Percentiles rank a stretch among this genome's conserved stretches.
These are phyloP conservation scores for Sphyrna mokarran DNA, from an alignment of 2,113 vertebrate species.

Conservation along the genomic window DNA sequence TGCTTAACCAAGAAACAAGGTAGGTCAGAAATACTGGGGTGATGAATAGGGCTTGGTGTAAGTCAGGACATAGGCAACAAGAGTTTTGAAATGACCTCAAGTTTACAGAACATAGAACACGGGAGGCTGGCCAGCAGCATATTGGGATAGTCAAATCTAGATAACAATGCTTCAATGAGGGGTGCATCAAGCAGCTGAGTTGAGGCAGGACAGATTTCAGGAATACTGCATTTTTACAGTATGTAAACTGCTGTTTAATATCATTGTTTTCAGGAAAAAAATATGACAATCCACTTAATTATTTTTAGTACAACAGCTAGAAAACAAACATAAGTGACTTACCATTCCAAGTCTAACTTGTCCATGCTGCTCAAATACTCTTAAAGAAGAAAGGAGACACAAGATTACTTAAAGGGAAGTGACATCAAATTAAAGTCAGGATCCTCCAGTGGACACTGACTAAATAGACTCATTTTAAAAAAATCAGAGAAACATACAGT, in stretches of 20 bases:
- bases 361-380: slow-evolving; percentile 77
- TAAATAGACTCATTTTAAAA: slow-evolving; percentile 6
- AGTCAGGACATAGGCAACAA: no score
- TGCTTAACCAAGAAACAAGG: no score
- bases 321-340: slow-evolving; percentile 46
- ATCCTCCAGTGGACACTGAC: background rate
- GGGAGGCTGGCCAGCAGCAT: no score
- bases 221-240: background rate
- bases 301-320: background rate
- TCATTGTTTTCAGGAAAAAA: background rate
- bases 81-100: no score
- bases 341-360: slow-evolving; percentile 96
- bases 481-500: background rate
- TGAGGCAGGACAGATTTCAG: background rate
- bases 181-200: no score
- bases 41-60: no score
- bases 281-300: background rate
- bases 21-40: no score
- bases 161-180: no score
- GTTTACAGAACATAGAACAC: no score
- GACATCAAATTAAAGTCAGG: background rate
- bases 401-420: slow-evolving; percentile 41
- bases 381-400: slow-evolving; percentile 47
- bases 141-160: no score
- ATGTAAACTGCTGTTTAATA: background rate